Evolutionary conservation across 2,797 vertebrate genomes (phyloP), one percentile per base, ranked within the genome.

Genomic region (Eulemur rubriventer): DNA sequence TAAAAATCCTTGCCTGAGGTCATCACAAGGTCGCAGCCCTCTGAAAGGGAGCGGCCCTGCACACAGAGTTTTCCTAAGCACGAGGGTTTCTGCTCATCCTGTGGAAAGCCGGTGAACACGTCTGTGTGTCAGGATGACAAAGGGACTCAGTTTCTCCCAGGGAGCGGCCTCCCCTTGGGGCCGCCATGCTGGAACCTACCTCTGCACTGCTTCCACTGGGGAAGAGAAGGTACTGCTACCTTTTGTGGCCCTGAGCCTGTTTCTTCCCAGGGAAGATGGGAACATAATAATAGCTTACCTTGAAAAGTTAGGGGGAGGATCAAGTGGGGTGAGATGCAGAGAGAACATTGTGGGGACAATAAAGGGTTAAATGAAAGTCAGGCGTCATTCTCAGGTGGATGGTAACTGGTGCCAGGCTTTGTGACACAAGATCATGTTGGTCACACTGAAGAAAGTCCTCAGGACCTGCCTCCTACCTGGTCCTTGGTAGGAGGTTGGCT

Each of bases 61-160:
- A 5, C 61, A 17, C 3, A 1, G 89, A 28, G 28, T 17, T 33
- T 75, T 61, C 46, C 35, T 0, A 5, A 38, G 22, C 35, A 3
- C 0, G 0, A 38, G 18, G 67, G 24, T 14, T 18, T 41, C 38
- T 4, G 12, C 16, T 59, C 7, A 2, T 2, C 3, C 55, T 3
- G 0, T 0, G 9, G 41, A 59, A 91, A 63, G 26, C 26, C 35
- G 1, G 20, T 6, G 33, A 12, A 10, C 0, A 2, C 0, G 14
- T 20, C 55, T 4, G 8, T 2, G 13, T 16, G 4, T 6, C 14
- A 52, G 11, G 16, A 50, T 0, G 26, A 43, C 72, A 33, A 48
- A 83, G 16, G 63, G 55, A 59, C 63, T 33, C 26, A 22, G n/a
- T 30, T 22, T 78, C 57, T 57, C 14, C 61, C 50, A 52, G 28